Evolutionary conservation across 1,140 invertebrate species (phyloP).

Genomic region (Drosophila tropicalis): DNA sequence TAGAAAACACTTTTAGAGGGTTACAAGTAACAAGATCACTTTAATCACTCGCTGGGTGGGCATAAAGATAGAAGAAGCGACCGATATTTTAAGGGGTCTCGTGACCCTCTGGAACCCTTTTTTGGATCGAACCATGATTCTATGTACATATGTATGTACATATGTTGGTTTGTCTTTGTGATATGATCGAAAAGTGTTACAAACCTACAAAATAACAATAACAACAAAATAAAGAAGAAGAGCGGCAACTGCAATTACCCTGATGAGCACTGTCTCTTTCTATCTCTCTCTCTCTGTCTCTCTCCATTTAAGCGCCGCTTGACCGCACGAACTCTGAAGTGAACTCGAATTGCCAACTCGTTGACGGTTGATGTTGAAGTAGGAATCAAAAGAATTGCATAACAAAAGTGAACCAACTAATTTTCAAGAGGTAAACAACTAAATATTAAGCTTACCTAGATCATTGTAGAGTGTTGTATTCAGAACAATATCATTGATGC

Average conservation of each 20-base stretch:
- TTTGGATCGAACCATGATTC: no score
- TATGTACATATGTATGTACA: no score
- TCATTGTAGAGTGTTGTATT: slow-evolving; percentile 81
- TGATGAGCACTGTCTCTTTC: slow-evolving; percentile 40
- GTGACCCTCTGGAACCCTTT: no score
- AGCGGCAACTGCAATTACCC: slow-evolving; percentile 56
- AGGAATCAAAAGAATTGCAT: slow-evolving; percentile 14
- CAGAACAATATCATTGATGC: slow-evolving; percentile 71
- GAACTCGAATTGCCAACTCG: slow-evolving; percentile 26
- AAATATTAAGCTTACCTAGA: slow-evolving; percentile 68
- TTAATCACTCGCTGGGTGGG: no score
- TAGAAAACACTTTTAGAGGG: no score
- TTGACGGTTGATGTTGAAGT: neutral
- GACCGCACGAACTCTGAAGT: slow-evolving; percentile 36
- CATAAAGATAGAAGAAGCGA: no score
- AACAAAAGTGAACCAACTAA: slow-evolving; percentile 18
- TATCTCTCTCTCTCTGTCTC: slow-evolving; percentile 29
- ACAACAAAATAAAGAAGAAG: slow-evolving; percentile 31
- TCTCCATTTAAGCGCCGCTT: slow-evolving; percentile 66
- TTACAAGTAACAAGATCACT: no score
- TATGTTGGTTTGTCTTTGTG: slow-evolving; percentile 20
- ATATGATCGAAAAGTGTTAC: slow-evolving; percentile 66
- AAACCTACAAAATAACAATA: slow-evolving; percentile 24
- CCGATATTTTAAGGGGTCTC: no score
- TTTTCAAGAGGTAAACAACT: neutral